These are phyloP conservation scores for Nothocercus nigrocapillus DNA, from an alignment of 2,113 vertebrate genomes.

Conservation along the genomic window DNA sequence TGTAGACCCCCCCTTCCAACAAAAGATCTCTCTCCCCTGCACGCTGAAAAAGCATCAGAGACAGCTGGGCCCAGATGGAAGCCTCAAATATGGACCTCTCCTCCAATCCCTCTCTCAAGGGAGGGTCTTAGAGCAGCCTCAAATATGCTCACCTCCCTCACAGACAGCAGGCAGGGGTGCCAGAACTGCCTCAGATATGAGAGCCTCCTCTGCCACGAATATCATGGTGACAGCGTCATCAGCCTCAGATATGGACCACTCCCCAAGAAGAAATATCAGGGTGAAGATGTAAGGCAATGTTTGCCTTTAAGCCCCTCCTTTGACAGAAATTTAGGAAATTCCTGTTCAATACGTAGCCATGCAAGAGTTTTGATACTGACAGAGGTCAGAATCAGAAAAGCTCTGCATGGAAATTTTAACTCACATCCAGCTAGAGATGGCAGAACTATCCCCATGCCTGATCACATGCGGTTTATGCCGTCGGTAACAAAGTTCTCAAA, in stretches of 20 bases:
- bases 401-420: neutral
- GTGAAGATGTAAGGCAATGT: neutral
- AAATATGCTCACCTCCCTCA: conserved; percentile 33
- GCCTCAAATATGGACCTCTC: neutral
- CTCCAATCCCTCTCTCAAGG: neutral
- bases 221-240: neutral
- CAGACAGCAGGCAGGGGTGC: neutral
- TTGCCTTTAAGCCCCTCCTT: neutral
- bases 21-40: neutral
- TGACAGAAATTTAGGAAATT: neutral
- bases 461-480: neutral
- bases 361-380: neutral
- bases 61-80: conserved; percentile 9
- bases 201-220: conserved; percentile 5
- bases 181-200: neutral
- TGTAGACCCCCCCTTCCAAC: neutral
- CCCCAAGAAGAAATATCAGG: neutral
- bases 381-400: neutral
- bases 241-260: neutral
- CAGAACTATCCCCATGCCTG: neutral
- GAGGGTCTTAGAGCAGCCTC: neutral
- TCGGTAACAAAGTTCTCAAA: neutral
- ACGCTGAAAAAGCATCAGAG: neutral
- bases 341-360: neutral
- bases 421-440: neutral